Conservation (phyloP, 2,888 invertebrate genomes). For the Ochropacha duplaris region DNA sequence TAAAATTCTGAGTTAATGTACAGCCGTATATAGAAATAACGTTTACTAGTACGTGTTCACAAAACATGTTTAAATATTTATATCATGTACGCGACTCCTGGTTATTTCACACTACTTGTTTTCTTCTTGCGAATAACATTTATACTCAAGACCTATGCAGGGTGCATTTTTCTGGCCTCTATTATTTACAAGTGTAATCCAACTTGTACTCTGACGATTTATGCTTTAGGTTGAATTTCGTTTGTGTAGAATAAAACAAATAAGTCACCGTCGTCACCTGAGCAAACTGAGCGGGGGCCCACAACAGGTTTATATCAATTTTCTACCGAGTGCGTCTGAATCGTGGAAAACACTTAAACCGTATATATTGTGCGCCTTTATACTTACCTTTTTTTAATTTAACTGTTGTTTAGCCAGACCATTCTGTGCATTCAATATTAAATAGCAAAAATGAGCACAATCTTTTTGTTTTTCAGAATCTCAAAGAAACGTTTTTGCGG, state of each 20-base stretch:
- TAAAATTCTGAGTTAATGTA: background rate
- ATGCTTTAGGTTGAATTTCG: conserved; percentile 39
- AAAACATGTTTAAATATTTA: conserved; percentile 56
- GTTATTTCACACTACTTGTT: conserved; percentile 60
- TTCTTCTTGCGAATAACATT: conserved; percentile 62
- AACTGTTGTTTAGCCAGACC: conserved; percentile 17
- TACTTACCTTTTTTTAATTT: conserved; percentile 45
- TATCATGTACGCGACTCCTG: conserved; percentile 41
- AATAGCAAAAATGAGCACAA: conserved; percentile 6
- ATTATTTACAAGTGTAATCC: conserved; percentile 32
- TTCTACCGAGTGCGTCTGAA: conserved; percentile 77
- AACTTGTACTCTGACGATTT: conserved; percentile 36
- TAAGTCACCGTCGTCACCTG: conserved; percentile 72
- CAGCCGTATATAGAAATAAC: background rate
- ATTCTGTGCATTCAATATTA: conserved; percentile 11
- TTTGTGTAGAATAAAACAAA: conserved; percentile 43
- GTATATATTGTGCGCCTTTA: conserved; percentile 51
- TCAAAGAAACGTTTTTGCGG: background rate
- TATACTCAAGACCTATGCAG: conserved; percentile 63
- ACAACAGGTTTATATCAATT: conserved; percentile 81
- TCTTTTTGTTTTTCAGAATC: background rate
- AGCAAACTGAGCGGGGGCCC: conserved; percentile 64
- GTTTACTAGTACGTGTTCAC: conserved; percentile 12
- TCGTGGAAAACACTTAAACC: conserved; percentile 70
- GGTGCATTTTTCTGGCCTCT: conserved; percentile 68